A percentile compares a stretch with the other conserved stretches of the same genome.
These are phyloP conservation scores for Zapornia atra DNA, from an alignment of 2,113 vertebrate genomes.

Conservation along the genomic window DNA sequence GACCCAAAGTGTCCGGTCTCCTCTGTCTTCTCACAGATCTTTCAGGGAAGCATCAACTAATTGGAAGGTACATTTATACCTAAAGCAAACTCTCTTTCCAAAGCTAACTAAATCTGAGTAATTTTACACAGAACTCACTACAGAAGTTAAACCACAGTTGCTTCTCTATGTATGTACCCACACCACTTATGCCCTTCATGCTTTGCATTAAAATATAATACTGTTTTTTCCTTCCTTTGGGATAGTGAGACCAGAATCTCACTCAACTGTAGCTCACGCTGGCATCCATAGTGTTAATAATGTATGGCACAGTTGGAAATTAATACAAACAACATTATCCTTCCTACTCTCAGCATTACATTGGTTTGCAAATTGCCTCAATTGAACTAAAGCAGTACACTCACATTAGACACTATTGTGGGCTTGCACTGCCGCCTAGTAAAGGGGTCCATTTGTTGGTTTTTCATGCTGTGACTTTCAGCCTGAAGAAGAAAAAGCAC, in stretches of 20 bases:
- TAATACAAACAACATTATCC: background rate
- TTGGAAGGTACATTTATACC: background rate
- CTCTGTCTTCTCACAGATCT: background rate
- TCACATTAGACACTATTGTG: slow-evolving; percentile 99
- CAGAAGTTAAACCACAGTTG: background rate
- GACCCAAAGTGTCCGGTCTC: background rate
- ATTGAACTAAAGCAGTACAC: slow-evolving; percentile 12
- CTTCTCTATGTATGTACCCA: background rate
- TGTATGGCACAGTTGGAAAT: background rate
- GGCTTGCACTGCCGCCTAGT: slow-evolving; percentile 97
- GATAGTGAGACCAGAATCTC: background rate
- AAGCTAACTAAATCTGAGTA: background rate
- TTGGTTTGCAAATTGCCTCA: background rate
- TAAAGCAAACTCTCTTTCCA: background rate
- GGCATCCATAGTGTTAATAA: background rate
- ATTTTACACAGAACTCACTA: background rate
- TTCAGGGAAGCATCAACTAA: background rate
- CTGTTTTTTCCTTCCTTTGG: background rate
- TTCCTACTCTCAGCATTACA: background rate
- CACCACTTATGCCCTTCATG: background rate
- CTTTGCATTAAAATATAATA: background rate
- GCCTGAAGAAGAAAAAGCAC: slow-evolving; percentile 77
- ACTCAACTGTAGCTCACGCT: background rate
- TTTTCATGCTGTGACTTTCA: slow-evolving; percentile 95
- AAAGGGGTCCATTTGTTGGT: slow-evolving; percentile 98